Evolutionary conservation across 2,797 vertebrate species (phyloP).

Genomic region (Micrastur ruficollis): DNA sequence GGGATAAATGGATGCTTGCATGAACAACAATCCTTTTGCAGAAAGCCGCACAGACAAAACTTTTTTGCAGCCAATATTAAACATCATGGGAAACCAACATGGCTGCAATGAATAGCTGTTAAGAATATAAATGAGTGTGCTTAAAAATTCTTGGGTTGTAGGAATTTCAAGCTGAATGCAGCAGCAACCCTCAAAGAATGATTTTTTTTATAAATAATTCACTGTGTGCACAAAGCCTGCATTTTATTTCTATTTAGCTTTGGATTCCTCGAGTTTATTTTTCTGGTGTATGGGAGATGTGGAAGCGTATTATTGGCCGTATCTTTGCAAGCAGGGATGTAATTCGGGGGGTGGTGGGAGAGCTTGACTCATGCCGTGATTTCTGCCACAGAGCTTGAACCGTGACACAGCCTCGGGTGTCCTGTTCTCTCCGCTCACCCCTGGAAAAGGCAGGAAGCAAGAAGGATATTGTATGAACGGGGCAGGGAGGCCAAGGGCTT

Average conservation of each 20-base stretch:
- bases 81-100: conserved; percentile 50
- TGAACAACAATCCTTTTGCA: conserved; percentile 7
- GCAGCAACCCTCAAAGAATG: neutral
- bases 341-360: neutral
- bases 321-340: neutral
- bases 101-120: conserved; percentile 16
- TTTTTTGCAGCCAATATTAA: conserved; percentile 43
- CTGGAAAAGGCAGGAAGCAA: neutral
- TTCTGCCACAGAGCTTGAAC: neutral
- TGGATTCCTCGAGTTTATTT: neutral
- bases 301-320: neutral
- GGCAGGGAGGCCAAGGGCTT: neutral
- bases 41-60: conserved; percentile 1
- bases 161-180: conserved; percentile 10
- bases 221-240: neutral
- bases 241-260: conserved; percentile 38
- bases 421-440: neutral
- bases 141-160: neutral
- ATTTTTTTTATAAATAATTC: conserved; percentile 21
- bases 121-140: conserved; percentile 30
- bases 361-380: neutral
- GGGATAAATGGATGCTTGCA: neutral
- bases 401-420: neutral
- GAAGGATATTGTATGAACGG: neutral
- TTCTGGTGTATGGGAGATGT: neutral